Conservation (phyloP, 2,797 vertebrate genomes). For the Lutjanus campechanus region DNA sequence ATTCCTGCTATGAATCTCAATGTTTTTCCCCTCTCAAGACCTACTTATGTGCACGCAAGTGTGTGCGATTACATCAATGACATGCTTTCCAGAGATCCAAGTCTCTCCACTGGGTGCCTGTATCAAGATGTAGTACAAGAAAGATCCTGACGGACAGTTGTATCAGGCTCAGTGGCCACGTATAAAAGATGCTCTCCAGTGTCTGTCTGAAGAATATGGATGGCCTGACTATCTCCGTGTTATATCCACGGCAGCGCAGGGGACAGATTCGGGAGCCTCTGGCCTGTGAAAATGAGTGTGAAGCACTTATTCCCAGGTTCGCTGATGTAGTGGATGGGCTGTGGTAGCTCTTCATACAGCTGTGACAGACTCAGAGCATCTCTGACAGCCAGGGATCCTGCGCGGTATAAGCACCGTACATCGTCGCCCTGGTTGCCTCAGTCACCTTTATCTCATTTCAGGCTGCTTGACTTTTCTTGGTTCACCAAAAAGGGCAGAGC, state of each 20-base stretch:
- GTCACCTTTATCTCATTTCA: constrained; percentile 43
- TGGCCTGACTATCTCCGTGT: constrained; percentile 60
- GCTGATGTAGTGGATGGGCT: constrained; percentile 55
- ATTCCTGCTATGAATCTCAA: constrained; percentile 69
- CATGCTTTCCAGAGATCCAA: constrained; percentile 71
- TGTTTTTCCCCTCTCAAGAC: constrained; percentile 28
- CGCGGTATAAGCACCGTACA: constrained; percentile 35
- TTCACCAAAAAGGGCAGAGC: constrained; percentile 32
- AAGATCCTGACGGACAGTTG: constrained; percentile 62
- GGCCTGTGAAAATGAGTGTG: constrained; percentile 74
- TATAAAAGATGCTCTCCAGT: constrained; percentile 62
- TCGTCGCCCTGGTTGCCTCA: not conserved
- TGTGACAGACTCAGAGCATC: constrained; percentile 53
- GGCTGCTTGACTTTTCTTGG: constrained; percentile 32
- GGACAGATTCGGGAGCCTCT: constrained; percentile 55
- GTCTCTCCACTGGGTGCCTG: constrained; percentile 53
- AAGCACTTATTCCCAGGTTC: constrained; percentile 71
- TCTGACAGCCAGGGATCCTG: constrained; percentile 52
- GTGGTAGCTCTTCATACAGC: constrained; percentile 68
- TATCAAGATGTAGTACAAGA: constrained; percentile 75
- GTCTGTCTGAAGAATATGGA: constrained; percentile 69
- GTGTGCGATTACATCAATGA: constrained; percentile 77
- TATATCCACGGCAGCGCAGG: constrained; percentile 58
- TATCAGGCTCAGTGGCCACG: constrained; percentile 53
- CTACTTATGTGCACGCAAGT: constrained; percentile 61